Conservation (phyloP, 2,797 vertebrate species). For the Mormyrus hasselquistii region DNA sequence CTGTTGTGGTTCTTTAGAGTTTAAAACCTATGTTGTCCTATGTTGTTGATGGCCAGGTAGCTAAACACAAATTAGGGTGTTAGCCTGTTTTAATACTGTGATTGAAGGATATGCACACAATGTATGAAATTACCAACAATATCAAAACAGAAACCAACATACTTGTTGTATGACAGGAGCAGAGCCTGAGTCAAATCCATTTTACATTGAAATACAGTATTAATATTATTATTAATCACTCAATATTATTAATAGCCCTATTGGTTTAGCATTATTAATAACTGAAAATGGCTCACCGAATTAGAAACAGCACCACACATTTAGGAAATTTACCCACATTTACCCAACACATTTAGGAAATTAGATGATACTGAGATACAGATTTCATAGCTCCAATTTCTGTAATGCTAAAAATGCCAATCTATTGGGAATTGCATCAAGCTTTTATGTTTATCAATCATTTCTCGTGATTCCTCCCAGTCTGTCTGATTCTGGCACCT, state of each 20-base stretch:
- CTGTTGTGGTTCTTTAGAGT: background rate
- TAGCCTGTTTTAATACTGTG: background rate
- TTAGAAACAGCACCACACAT: background rate
- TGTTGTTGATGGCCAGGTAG: background rate
- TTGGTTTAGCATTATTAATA: background rate
- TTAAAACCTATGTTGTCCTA: background rate
- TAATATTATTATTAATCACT: background rate
- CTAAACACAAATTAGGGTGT: background rate
- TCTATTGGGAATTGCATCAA: background rate
- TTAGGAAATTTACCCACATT: background rate
- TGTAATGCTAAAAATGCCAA: background rate
- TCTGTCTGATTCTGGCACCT: background rate
- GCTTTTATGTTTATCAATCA: background rate
- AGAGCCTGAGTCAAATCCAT: background rate
- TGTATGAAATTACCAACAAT: background rate
- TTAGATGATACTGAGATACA: background rate
- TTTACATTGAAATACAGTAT: background rate
- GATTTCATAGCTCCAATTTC: background rate
- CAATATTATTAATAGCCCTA: background rate
- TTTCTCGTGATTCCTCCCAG: background rate
- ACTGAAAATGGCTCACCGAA: conserved; percentile 1
- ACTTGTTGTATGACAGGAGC: background rate
- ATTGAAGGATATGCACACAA: background rate
- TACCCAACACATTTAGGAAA: background rate
- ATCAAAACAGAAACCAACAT: background rate